Conservation (phyloP, 1,140 invertebrate genomes). For the Zaprionus camerounensis region DNA sequence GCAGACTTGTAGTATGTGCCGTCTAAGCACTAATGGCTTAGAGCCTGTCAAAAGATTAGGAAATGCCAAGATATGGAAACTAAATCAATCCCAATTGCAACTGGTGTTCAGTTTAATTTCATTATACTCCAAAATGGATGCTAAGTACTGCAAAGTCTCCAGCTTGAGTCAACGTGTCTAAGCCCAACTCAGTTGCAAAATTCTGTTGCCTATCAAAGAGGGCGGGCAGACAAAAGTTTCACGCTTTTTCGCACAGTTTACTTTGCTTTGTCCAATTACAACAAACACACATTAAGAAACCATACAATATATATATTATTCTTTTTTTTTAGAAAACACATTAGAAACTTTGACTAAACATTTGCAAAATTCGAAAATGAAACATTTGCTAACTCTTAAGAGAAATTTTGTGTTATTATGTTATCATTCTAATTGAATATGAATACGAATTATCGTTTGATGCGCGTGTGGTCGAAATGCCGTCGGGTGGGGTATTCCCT, state of each 20-base stretch:
- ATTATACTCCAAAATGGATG: too few species aligned
- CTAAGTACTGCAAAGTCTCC: too few species aligned
- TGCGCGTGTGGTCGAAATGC: slow-evolving; percentile 35
- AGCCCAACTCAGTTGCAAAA: too few species aligned
- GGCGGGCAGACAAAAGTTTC: slow-evolving; percentile 19
- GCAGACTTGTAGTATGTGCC: slow-evolving; percentile 4
- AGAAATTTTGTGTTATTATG: slow-evolving; percentile 44
- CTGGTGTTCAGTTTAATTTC: not conserved
- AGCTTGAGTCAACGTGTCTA: too few species aligned
- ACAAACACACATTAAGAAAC: slow-evolving; percentile 14
- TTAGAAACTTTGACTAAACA: slow-evolving; percentile 41
- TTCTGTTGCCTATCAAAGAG: not conserved
- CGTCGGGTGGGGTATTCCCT: slow-evolving; percentile 8
- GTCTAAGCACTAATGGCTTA: not conserved
- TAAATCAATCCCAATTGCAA: not conserved
- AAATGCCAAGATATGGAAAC: not conserved
- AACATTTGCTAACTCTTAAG: slow-evolving; percentile 48
- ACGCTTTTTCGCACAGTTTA: slow-evolving; percentile 48
- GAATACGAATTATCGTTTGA: slow-evolving; percentile 36
- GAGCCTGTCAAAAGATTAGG: not conserved
- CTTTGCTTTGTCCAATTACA: slow-evolving; percentile 64
- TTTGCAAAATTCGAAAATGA: slow-evolving; percentile 30
- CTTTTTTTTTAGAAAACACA: slow-evolving; percentile 27
- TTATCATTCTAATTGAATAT: slow-evolving; percentile 30
- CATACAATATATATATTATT: not conserved